These are phyloP conservation scores for Netelia melanura DNA, from an alignment of 2,888 invertebrate genomes.

Conservation along the genomic window DNA sequence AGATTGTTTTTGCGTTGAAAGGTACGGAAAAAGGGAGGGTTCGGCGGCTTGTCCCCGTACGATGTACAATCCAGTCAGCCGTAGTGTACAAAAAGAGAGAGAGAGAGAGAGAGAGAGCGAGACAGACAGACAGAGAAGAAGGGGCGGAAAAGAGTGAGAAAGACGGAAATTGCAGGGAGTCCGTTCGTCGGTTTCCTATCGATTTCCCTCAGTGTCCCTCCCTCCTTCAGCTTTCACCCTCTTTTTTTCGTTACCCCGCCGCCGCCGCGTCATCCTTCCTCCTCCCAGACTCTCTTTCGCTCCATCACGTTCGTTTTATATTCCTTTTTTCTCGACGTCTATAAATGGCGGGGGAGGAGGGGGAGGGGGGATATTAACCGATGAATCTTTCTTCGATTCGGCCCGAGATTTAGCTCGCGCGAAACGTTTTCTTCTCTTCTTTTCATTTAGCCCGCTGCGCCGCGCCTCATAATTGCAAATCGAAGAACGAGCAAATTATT, in stretches of 20 bases:
- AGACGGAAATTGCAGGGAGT: constrained; percentile 62
- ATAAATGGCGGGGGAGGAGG: constrained; percentile 45
- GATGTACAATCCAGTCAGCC: background rate
- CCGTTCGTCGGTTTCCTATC: constrained; percentile 66
- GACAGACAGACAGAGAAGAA: background rate
- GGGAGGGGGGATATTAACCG: constrained; percentile 54
- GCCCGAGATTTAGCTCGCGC: constrained; percentile 31
- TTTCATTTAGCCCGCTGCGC: background rate
- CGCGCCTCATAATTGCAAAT: too few species aligned
- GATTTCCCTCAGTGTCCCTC: constrained; percentile 66
- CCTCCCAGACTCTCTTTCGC: constrained; percentile 56
- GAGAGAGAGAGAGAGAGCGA: background rate
- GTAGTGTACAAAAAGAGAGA: background rate
- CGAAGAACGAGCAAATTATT: too few species aligned
- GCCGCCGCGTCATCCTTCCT: constrained; percentile 7
- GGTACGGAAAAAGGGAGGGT: constrained; percentile 46
- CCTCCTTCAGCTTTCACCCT: constrained; percentile 50
- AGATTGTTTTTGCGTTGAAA: constrained; percentile 64
- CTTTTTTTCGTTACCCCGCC: constrained; percentile 7
- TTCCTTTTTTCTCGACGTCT: constrained; percentile 49
- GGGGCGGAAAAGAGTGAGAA: constrained; percentile 19
- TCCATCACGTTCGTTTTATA: constrained; percentile 54
- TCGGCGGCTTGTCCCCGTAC: constrained; percentile 22
- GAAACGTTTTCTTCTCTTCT: constrained; percentile 26
- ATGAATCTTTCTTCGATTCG: constrained; percentile 52